These are phyloP conservation scores for Aramus guarauna DNA, from an alignment of 2,113 vertebrate genomes.

Conservation along the genomic window DNA sequence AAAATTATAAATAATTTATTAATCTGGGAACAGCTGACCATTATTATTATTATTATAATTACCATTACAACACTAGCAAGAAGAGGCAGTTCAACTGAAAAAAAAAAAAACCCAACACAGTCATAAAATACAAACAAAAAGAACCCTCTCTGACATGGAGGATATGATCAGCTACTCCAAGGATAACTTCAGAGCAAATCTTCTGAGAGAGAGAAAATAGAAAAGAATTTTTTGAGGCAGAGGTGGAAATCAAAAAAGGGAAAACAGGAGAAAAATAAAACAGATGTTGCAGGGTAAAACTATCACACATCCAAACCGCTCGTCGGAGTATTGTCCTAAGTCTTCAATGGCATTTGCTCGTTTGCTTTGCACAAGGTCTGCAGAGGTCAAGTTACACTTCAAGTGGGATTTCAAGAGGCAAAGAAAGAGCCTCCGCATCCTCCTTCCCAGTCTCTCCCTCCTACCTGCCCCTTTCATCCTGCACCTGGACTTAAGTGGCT, in stretches of 20 bases:
- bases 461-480: not conserved
- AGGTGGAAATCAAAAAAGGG: conserved; percentile 22
- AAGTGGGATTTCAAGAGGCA: conserved; percentile 2
- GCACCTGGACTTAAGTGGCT: not conserved
- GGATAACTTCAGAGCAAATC: conserved; percentile 80
- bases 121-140: conserved; percentile 88
- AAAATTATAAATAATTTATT: conserved; percentile 99
- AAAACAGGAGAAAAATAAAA: not conserved
- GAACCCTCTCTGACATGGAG: conserved; percentile 81
- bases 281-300: conserved; percentile 15
- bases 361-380: conserved; percentile 42
- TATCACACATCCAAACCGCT: not conserved
- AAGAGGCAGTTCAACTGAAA: conserved; percentile 93
- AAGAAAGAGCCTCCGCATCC: not conserved
- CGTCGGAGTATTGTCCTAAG: not conserved
- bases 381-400: conserved; percentile 23
- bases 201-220: conserved; percentile 75
- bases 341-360: conserved; percentile 5
- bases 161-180: conserved; percentile 82
- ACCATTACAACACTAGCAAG: conserved; percentile 87
- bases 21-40: conserved; percentile 92
- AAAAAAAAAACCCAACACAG: conserved; percentile 76
- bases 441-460: not conserved
- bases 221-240: conserved; percentile 19
- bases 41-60: conserved; percentile 94